Evolutionary conservation across 2,113 vertebrate genomes (phyloP).

Genomic region (Dipodomys stephensi): DNA sequence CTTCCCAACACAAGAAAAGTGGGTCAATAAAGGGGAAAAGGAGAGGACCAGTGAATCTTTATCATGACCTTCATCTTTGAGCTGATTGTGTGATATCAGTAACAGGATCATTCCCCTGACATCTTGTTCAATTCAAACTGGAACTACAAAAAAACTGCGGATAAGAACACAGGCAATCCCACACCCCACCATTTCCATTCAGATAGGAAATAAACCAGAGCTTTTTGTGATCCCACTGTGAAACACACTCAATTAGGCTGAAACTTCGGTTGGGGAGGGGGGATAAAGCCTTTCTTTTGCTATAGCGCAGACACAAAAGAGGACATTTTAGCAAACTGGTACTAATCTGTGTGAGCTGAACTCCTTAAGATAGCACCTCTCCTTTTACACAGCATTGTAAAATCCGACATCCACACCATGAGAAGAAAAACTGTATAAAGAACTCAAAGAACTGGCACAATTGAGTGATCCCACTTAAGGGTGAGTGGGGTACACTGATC

Average conservation of each 20-base stretch:
- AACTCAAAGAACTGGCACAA: neutral
- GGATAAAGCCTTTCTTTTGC: neutral
- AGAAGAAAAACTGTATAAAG: neutral
- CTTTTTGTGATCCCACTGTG: neutral
- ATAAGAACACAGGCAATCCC: neutral
- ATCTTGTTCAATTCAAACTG: neutral
- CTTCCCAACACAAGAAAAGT: neutral
- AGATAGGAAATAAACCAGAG: constrained; percentile 18
- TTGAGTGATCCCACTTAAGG: neutral
- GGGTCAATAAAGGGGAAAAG: neutral
- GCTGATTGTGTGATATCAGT: neutral
- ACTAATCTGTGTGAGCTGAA: neutral
- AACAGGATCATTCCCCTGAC: neutral
- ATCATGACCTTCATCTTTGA: neutral
- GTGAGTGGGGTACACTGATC: neutral
- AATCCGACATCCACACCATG: neutral
- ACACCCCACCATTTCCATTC: neutral
- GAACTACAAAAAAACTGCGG: neutral
- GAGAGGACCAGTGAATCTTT: neutral
- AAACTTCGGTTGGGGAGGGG: neutral
- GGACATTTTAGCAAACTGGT: neutral
- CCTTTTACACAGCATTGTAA: constrained; percentile 18
- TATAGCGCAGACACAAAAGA: constrained; percentile 33
- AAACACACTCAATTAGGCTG: constrained; percentile 17
- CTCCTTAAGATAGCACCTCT: constrained; percentile 4